Evolutionary conservation across 2,888 invertebrate species (phyloP).

Genomic region (Stegana nigrithorax): DNA sequence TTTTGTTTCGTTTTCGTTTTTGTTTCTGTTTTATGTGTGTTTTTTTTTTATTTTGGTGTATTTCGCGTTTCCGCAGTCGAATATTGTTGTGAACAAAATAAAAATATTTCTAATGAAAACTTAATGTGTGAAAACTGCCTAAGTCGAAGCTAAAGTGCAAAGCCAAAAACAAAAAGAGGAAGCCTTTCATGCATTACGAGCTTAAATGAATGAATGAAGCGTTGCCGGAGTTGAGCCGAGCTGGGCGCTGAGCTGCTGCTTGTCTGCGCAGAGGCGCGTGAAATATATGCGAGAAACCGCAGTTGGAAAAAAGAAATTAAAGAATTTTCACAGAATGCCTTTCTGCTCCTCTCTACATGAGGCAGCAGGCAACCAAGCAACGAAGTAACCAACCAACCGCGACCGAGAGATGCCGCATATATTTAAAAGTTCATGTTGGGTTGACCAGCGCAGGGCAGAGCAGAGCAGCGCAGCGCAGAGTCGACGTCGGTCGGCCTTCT

Average conservation of each 20-base stretch:
- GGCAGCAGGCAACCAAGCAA: slow-evolving; percentile 11
- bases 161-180: background rate
- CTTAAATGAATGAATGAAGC: background rate
- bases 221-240: slow-evolving; percentile 21
- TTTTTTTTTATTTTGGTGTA: too few species aligned
- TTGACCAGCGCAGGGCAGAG: too few species aligned
- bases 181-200: background rate
- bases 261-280: slow-evolving; percentile 40
- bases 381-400: too few species aligned
- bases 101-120: slow-evolving; percentile 25
- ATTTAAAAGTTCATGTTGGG: too few species aligned
- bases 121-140: slow-evolving; percentile 18
- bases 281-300: slow-evolving; percentile 53
- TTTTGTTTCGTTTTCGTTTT: too few species aligned
- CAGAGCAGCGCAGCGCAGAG: too few species aligned
- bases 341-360: slow-evolving; percentile 20
- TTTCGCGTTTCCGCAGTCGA: slow-evolving; percentile 39
- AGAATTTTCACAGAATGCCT: slow-evolving; percentile 22
- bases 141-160: background rate
- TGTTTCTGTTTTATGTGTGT: background rate
- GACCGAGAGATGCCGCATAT: too few species aligned
- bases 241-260: too few species aligned
- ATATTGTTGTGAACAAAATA: slow-evolving; percentile 17
- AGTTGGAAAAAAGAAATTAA: slow-evolving; percentile 24
- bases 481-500: too few species aligned